Percentiles rank a stretch among this genome's conserved stretches.
phyloP scores from a whole-genome alignment of 1,140 invertebrate genomes.

The Antheraea mylitta region DNA sequence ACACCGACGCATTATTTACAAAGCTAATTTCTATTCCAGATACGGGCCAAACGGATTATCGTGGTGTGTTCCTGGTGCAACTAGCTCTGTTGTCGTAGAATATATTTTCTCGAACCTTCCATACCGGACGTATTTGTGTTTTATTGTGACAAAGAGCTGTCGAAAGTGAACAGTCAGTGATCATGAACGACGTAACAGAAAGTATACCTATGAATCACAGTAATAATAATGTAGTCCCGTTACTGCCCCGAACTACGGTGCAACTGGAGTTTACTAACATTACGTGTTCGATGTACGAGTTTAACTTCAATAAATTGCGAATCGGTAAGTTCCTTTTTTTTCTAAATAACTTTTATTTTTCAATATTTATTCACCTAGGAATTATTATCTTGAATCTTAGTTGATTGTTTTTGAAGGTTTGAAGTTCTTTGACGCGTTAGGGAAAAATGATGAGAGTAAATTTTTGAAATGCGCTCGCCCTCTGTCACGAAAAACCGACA shows the following conservation, averaged over 20 bases:
- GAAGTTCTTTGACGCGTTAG: no score
- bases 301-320: conserved; percentile 53
- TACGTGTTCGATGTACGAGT: conserved; percentile 79
- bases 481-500: no score
- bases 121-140: background rate
- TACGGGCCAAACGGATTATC: conserved; percentile 7
- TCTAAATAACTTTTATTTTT: background rate
- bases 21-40: conserved; percentile 12
- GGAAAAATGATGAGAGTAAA: no score
- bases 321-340: conserved; percentile 53
- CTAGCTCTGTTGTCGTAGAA: background rate
- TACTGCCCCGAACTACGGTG: conserved; percentile 77
- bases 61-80: background rate
- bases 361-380: no score
- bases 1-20: conserved; percentile 6
- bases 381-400: no score
- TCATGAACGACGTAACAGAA: conserved; percentile 44
- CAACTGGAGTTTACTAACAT: conserved; percentile 86
- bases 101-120: background rate
- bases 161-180: conserved; percentile 22
- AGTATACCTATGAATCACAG: conserved; percentile 32
- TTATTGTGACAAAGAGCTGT: background rate
- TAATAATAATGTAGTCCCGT: conserved; percentile 67
- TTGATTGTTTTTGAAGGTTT: no score
- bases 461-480: no score